A percentile compares a stretch with the other conserved stretches of the same genome.
Evolutionary conservation across 1,140 invertebrate genomes (phyloP).

Genomic region (Plectus sambesii): DNA sequence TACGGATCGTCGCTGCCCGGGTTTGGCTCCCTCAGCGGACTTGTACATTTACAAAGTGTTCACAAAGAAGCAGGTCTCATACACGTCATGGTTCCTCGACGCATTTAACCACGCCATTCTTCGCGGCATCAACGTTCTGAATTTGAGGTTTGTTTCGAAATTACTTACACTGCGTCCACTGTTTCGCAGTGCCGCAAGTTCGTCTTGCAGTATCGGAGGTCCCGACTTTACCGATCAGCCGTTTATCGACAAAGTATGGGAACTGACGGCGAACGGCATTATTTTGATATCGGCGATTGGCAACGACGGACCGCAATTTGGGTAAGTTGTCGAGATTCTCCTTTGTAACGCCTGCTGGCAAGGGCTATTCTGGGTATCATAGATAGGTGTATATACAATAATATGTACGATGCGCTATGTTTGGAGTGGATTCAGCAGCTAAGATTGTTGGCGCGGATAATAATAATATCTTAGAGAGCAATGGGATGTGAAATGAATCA

Average conservation of each 20-base stretch:
- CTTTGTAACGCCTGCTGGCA: too few relatives aligned
- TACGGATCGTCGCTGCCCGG: conserved; percentile 67
- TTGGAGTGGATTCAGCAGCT: too few relatives aligned
- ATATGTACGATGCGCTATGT: too few relatives aligned
- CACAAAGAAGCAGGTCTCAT: conserved; percentile 85
- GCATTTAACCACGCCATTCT: conserved; percentile 96
- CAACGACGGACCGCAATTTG: conserved; percentile 90
- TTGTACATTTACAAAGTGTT: conserved; percentile 87
- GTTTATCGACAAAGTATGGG: conserved; percentile 97
- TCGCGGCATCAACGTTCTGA: conserved; percentile 81
- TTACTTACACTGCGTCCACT: too few relatives aligned
- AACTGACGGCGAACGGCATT: conserved; percentile 83
- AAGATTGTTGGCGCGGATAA: too few relatives aligned
- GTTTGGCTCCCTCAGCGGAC: conserved; percentile 87
- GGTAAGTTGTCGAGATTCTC: too few relatives aligned
- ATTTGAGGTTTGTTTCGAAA: conserved; percentile 64
- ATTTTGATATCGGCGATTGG: conserved; percentile 95
- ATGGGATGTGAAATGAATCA: too few relatives aligned
- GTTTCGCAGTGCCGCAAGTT: neutral
- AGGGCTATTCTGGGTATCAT: too few relatives aligned
- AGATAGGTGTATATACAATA: too few relatives aligned
- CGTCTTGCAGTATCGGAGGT: conserved; percentile 64
- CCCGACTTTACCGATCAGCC: conserved; percentile 96
- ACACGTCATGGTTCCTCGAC: conserved; percentile 95
- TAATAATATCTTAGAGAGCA: too few relatives aligned